A percentile compares a stretch with the other conserved stretches of the same genome.
Evolutionary conservation across 1,140 invertebrate genomes (phyloP).

Genomic region (Battus philenor): DNA sequence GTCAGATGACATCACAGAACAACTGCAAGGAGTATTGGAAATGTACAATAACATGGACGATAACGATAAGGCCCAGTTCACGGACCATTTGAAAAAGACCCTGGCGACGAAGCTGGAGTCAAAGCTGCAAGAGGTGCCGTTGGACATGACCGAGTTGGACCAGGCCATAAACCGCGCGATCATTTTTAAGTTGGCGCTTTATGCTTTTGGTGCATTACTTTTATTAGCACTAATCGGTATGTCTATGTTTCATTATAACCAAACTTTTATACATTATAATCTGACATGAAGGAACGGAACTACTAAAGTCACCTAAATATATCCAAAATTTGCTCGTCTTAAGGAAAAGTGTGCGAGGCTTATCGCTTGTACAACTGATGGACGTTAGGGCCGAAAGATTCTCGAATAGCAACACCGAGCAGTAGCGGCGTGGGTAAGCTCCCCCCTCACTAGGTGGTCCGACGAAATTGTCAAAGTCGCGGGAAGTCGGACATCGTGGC

Average conservation of each 20-base stretch:
- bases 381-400: no score
- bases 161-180: constrained; percentile 40
- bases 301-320: no score
- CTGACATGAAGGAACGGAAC: no score
- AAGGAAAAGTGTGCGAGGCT: no score
- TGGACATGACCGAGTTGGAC: constrained; percentile 42
- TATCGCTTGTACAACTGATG: no score
- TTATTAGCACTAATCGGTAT: constrained; percentile 57
- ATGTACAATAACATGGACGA: constrained; percentile 53
- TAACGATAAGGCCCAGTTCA: constrained; percentile 52
- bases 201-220: constrained; percentile 30
- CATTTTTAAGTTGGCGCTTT: constrained; percentile 32
- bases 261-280: no score
- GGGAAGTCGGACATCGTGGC: no score
- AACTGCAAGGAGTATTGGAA: constrained; percentile 45
- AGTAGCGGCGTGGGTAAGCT: no score
- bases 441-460: no score
- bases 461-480: no score
- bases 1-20: constrained; percentile 36
- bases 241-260: constrained; percentile 21
- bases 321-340: no score
- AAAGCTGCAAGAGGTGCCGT: constrained; percentile 37
- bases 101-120: constrained; percentile 34
- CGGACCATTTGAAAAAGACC: constrained; percentile 38
- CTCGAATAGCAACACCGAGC: no score